A percentile compares a stretch with the other conserved stretches of the same genome.
phyloP scores from a whole-genome alignment of 2,113 vertebrate genomes.

The Dasyurus viverrinus region DNA sequence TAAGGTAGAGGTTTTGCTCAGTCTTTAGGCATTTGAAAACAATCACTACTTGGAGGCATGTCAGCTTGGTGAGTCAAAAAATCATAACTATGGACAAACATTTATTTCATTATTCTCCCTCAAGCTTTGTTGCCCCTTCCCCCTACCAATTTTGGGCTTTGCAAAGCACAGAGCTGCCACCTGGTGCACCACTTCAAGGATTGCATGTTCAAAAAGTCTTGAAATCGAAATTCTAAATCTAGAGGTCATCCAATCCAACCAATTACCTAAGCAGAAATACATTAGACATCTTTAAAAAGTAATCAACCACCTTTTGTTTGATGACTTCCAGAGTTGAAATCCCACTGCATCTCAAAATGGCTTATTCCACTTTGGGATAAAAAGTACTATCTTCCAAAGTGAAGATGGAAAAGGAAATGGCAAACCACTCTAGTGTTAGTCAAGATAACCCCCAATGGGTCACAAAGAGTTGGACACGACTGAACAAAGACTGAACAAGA shows the following conservation, averaged over 20 bases:
- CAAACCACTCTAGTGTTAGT: neutral
- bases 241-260: no score
- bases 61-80: conserved; percentile 13
- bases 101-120: neutral
- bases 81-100: neutral
- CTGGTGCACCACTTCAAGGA: neutral
- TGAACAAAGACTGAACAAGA: neutral
- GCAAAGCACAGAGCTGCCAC: conserved; percentile 61
- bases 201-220: neutral
- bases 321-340: neutral
- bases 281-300: neutral
- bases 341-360: neutral
- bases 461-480: neutral
- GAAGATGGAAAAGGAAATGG: neutral
- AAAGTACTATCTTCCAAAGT: neutral
- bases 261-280: neutral
- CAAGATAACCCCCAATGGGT: neutral
- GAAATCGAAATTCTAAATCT: neutral
- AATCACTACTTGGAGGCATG: neutral
- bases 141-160: neutral
- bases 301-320: neutral
- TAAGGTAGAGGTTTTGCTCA: conserved; percentile 17
- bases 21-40: neutral
- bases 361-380: neutral
- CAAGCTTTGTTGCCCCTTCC: neutral